Evolutionary conservation across 2,797 vertebrate species (phyloP), one percentile per base, ranked within the genome.

Genomic region (Sebastes minor): DNA sequence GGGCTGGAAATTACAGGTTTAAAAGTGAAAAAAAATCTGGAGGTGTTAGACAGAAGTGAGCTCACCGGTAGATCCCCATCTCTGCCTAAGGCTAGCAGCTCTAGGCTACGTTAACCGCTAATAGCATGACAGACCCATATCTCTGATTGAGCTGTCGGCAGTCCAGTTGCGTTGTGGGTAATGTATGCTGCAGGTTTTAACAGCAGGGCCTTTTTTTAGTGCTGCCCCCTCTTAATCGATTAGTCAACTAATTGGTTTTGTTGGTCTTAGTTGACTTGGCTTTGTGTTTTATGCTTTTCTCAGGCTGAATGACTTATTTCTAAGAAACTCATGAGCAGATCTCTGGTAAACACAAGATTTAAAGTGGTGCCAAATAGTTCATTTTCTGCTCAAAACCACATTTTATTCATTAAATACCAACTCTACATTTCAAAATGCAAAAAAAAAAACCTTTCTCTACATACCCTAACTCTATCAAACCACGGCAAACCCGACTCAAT

Each of bases 221-320:
- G 46, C 46, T 49, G 4, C 46, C 8, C 18, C 46, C 46, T 49
- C 4, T 49, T 9, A 49, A 4, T 49, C 8, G 18, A 49, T 49
- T 20, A 20, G 18, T 49, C 46, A 20, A 9, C 2, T 49, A 46
- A 46, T 2, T 1, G 0, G 14, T 49, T 49, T 20, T 49, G 46
- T 49, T 49, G 46, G 18, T 49, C 0, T 2, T 49, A 20, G 46
- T 49, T 0, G 2, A 49, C 18, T 46, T 0, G 0, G 42, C 1
- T 46, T 0, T 46, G 42, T 0, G 42, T 46, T 46, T 46, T 46
- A 46, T 20, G 42, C 42, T 46, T 18, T 46, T 46, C 7, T 46
- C 16, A 46, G 4, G 42, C 42, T 46, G 42, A 46, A 46, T 46
- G 16, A 18, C 42, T 8, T 46, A 46, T 46, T 46, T 18, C 42